phyloP scores from a whole-genome alignment of 1,140 invertebrate species.

The Ceratosolen solmsi region DNA sequence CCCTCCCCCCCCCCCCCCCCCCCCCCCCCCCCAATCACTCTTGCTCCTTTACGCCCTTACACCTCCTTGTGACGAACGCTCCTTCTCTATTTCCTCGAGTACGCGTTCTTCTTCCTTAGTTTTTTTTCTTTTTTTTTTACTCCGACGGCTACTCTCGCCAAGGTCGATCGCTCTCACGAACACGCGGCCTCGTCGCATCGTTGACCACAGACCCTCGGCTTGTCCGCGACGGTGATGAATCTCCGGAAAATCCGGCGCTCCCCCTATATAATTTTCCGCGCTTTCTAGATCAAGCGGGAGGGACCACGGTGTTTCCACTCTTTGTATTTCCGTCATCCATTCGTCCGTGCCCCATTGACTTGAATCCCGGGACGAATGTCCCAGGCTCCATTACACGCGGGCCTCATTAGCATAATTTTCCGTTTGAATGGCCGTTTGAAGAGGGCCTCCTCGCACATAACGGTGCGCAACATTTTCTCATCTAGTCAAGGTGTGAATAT shows the following conservation, averaged over 20 bases:
- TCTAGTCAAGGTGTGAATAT: background rate
- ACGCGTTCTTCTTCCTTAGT: background rate
- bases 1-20: too few species aligned
- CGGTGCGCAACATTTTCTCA: background rate
- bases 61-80: background rate
- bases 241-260: background rate
- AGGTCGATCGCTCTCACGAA: constrained; percentile 59
- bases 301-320: background rate
- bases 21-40: background rate
- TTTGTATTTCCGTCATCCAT: background rate
- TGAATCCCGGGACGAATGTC: too few species aligned
- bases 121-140: background rate
- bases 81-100: background rate
- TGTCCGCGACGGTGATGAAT: background rate
- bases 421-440: background rate
- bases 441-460: background rate
- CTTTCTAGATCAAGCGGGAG: background rate
- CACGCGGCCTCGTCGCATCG: constrained; percentile 56
- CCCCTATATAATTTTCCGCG: background rate
- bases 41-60: background rate
- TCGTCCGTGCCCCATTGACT: too few species aligned
- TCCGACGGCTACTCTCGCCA: constrained; percentile 17
- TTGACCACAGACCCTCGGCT: background rate
- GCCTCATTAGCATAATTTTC: background rate
- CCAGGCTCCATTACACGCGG: background rate